Evolutionary conservation across 2,113 vertebrate genomes (phyloP).

Genomic region (Trichechus manatus): DNA sequence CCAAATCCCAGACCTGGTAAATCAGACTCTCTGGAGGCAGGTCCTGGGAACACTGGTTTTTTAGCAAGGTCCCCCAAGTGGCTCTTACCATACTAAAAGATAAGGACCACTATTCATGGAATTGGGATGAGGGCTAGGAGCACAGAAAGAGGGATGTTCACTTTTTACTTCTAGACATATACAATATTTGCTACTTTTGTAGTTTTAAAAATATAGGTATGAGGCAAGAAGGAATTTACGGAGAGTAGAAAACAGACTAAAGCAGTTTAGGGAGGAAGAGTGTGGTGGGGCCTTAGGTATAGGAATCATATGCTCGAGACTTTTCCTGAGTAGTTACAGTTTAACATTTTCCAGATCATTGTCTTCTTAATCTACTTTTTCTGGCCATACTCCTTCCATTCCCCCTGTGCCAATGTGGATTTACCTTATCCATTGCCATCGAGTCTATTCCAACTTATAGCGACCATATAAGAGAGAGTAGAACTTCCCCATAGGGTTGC

Average conservation of each 20-base stretch:
- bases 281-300: accelerated
- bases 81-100: background rate
- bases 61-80: background rate
- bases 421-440: too few species aligned
- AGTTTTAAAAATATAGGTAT: background rate
- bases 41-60: background rate
- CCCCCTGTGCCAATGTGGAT: too few species aligned
- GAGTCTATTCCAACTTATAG: too few species aligned
- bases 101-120: background rate
- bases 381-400: too few species aligned
- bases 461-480: too few species aligned
- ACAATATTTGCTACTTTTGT: background rate
- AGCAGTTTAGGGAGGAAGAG: background rate
- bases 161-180: background rate
- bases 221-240: background rate
- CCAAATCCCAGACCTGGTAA: background rate
- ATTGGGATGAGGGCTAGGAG: background rate
- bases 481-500: too few species aligned
- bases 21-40: background rate
- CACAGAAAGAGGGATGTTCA: too few species aligned
- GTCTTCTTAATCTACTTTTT: background rate
- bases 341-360: too few species aligned
- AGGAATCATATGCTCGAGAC: too few species aligned
- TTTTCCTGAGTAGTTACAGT: background rate
- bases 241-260: background rate